Base-by-base conservation (phyloP, 2,113 vertebrate species). In the Bettongia penicillata region DNA sequence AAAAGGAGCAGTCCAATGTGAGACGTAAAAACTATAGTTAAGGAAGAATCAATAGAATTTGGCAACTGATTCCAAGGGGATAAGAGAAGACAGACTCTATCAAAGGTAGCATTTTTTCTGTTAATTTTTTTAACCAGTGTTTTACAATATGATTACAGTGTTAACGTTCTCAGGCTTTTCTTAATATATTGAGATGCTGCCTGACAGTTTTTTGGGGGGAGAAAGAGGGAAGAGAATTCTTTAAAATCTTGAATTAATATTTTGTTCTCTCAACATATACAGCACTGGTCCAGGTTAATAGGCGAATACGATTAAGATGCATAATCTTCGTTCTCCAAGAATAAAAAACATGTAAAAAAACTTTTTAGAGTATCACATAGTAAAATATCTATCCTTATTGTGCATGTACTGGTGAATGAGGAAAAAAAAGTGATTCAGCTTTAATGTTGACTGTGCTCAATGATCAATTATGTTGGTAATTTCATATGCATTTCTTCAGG, bases 171-270 rank as follows among this genome's bases (percentile, higher is more conserved):
- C 89, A 28, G 7, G 16, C 49, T 95, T 94, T 91, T 47, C 2
- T 68, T 50, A 26, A 90, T 95, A 95, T 24, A 90, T 91, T 57
- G 89, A 24, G 61, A 8, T 92, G 37, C 93, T 96, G 90, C 93
- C 51, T 91, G 94, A 90, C 93, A 95, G 90, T 16, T 9, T 96
- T 97, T 95, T 91, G 90, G 31, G 94, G 51, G 57, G 31, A 11
- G 57, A 1, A 68, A 16, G 19, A 84, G 5, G 19, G 1, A 84
- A 43, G 19, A 95, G 93, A 93, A 77, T 96, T 94, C 23, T 61
- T 97, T 95, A 95, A 94, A 91, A 95, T 91, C 77, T 96, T 91
- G 51, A 97, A 93, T 94, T 90, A 96, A 92, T 22, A 23, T 95
- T 95, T 93, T 96, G 51, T 91, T 90, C 7, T 89, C 51, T 94